Base-by-base conservation (phyloP, 2,888 invertebrate genomes). In the Tenthredo distinguenda region DNA sequence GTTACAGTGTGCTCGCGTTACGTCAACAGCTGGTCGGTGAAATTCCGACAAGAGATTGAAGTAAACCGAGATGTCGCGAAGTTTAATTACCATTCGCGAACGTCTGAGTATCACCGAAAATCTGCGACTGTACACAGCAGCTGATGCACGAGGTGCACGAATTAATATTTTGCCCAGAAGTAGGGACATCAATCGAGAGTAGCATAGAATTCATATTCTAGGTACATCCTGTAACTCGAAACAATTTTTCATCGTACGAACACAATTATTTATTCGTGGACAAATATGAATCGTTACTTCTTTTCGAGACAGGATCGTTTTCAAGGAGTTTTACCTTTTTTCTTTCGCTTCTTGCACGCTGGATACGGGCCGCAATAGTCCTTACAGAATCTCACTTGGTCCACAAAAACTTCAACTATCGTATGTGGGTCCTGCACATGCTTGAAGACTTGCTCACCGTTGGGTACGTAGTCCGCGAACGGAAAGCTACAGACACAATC, bases 391-490 rank as follows among this genome's bases (percentile, higher is more conserved):
- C 86, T 84, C 9, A 88, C 84, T 18, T 74, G 84, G 76, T 89
- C 88, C 26, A 87, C 85, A 86, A 85, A 92, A 6, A 91, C 89
- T 1, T 86, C 85, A 6, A 91, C 86, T 15, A 87, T 87, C 4
- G 89, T 91, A 58, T 91, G 90, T 2, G 92, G 92, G 68, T 90
- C 89, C 76, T 89, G 58, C 7, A 92, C 87, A 76, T 87, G 37
- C 15, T 89, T 89, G 85, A 92, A 92, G 0, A 91, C 85, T 18
- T 88, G 79, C 15, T 89, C 85, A 1, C 88, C 89, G 18, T 89
- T 65, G 26, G 85, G 85, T 37, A 89, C 85, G 86, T 90, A 91
- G n/a, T 89, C 87, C 21, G 85, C 62, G 86, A 89, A 92, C 0
- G 90, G 90, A 21, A 90, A 86, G 4, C 87, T 86, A 86, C 87